phyloP scores from a whole-genome alignment of 2,888 invertebrate genomes.

The Harpalus rubripes region DNA sequence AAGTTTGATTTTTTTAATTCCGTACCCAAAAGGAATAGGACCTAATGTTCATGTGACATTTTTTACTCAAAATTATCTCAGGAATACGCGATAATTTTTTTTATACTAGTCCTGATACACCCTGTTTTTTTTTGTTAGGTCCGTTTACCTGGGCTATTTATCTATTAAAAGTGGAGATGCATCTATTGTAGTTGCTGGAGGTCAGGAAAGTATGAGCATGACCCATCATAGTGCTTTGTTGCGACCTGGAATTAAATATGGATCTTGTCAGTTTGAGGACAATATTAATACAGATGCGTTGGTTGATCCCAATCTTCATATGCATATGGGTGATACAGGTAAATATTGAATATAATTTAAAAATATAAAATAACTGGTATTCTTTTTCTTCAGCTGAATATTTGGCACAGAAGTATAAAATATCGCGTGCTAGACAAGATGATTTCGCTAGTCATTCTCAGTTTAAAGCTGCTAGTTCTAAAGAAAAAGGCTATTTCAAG shows the following conservation, averaged over 20 bases:
- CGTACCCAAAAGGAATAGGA: too few relatives aligned
- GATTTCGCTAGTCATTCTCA: slow-evolving; percentile 85
- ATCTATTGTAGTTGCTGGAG: slow-evolving; percentile 86
- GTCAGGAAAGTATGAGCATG: slow-evolving; percentile 91
- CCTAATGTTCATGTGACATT: too few relatives aligned
- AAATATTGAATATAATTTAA: slow-evolving; percentile 63
- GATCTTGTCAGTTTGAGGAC: slow-evolving; percentile 82
- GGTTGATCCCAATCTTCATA: slow-evolving; percentile 85
- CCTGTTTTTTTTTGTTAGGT: slow-evolving; percentile 74
- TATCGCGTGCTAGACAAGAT: slow-evolving; percentile 86
- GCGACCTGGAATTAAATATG: slow-evolving; percentile 84
- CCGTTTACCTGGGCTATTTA: slow-evolving; percentile 84
- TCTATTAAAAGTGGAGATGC: slow-evolving; percentile 84
- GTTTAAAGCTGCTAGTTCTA: slow-evolving; percentile 81
- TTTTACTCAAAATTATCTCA: too few relatives aligned
- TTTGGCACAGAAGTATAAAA: slow-evolving; percentile 83
- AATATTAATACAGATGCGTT: slow-evolving; percentile 85
- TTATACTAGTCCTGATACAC: too few relatives aligned
- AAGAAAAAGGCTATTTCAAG: slow-evolving; percentile 82
- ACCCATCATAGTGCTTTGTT: slow-evolving; percentile 85
- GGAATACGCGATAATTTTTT: too few relatives aligned
- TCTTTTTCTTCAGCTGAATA: slow-evolving; percentile 83
- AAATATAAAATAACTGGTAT: slow-evolving; percentile 24
- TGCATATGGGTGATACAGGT: slow-evolving; percentile 91
- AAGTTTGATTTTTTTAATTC: too few relatives aligned